A percentile compares a stretch with the other conserved stretches of the same genome.
phyloP scores from a whole-genome alignment of 2,888 invertebrate genomes.

The Mongoloraphidia duomilia region DNA sequence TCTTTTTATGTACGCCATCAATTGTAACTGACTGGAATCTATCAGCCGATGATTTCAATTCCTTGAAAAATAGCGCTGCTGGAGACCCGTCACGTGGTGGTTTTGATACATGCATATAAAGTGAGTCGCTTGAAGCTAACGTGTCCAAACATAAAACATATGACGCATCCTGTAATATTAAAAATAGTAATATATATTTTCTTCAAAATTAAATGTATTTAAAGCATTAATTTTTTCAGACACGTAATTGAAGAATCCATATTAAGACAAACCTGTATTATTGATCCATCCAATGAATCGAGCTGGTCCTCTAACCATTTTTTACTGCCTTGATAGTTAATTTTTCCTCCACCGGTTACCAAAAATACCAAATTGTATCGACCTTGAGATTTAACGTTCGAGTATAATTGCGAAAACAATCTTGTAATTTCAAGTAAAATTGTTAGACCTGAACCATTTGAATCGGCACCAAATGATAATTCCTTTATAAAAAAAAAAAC shows the following conservation, averaged over 20 bases:
- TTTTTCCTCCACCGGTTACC: constrained; percentile 78
- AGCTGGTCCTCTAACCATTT: constrained; percentile 91
- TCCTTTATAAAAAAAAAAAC: constrained; percentile 40
- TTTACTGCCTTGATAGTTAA: constrained; percentile 89
- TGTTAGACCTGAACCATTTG: constrained; percentile 83
- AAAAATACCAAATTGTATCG: constrained; percentile 74
- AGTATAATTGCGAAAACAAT: constrained; percentile 75
- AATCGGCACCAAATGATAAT: constrained; percentile 77
- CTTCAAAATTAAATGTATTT: constrained; percentile 7
- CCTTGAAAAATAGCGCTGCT: constrained; percentile 49
- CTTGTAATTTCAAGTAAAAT: constrained; percentile 77
- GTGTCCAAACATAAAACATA: constrained; percentile 85
- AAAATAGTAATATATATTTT: background rate
- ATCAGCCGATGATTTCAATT: constrained; percentile 42
- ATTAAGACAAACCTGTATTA: constrained; percentile 47
- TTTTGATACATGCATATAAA: constrained; percentile 91
- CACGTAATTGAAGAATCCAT: background rate
- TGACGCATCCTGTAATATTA: constrained; percentile 58
- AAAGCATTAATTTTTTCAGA: constrained; percentile 1
- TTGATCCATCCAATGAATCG: constrained; percentile 57
- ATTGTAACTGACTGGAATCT: constrained; percentile 33
- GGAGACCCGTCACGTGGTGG: constrained; percentile 78
- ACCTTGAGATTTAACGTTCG: constrained; percentile 54
- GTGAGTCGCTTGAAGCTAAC: constrained; percentile 44
- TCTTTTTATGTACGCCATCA: constrained; percentile 83